Evolutionary conservation across 2,113 vertebrate genomes (phyloP).

Genomic region (Hydropotes inermis): DNA sequence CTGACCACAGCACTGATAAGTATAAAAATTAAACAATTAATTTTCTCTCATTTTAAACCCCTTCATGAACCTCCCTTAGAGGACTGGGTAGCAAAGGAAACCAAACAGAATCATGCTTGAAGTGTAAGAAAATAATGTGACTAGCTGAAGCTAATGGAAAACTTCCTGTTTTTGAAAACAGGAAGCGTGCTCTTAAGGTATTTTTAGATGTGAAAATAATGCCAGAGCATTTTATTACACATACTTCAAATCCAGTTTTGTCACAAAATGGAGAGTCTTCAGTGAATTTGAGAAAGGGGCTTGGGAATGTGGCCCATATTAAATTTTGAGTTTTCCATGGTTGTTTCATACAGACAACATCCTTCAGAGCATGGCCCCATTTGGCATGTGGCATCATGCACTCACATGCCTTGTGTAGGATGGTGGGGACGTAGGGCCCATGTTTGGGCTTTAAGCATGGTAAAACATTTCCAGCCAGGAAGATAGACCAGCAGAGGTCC

Average conservation of each 20-base stretch:
- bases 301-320: not conserved
- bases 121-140: not conserved
- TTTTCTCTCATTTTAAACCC: not conserved
- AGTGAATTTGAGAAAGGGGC: not conserved
- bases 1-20: not conserved
- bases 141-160: not conserved
- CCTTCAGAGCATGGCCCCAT: not conserved
- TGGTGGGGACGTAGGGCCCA: too few relatives aligned
- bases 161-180: not conserved
- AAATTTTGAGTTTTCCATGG: not conserved
- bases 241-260: not conserved
- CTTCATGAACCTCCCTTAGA: not conserved
- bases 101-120: not conserved
- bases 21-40: not conserved
- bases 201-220: not conserved
- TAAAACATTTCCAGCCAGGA: not conserved
- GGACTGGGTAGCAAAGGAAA: not conserved
- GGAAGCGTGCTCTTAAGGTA: not conserved
- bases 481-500: not conserved
- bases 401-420: not conserved
- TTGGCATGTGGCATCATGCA: not conserved
- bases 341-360: not conserved
- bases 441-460: not conserved
- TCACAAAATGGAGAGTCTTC: not conserved
- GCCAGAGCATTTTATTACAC: not conserved